A percentile compares a stretch with the other conserved stretches of the same genome.
Evolutionary conservation across 2,797 vertebrate genomes (phyloP).

Genomic region (Catharus ustulatus): DNA sequence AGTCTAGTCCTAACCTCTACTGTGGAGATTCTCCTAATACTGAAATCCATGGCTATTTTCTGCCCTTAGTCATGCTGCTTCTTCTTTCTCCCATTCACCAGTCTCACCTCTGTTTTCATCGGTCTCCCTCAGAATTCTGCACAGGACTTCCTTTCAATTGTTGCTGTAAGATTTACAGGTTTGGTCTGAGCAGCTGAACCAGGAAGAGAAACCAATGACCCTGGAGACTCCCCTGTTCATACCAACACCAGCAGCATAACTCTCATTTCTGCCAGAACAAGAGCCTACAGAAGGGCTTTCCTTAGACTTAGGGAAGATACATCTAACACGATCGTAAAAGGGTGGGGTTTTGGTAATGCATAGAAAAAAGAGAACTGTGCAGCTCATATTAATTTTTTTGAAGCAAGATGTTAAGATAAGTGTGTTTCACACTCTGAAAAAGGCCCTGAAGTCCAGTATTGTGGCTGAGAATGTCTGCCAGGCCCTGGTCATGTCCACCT

Average conservation of each 20-base stretch:
- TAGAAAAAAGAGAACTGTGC: neutral
- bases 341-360: fast-evolving
- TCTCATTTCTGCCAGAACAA: neutral
- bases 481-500: neutral
- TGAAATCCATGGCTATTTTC: neutral
- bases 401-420: neutral
- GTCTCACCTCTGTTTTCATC: neutral
- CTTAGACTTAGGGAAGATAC: neutral
- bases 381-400: neutral
- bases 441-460: neutral
- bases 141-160: neutral
- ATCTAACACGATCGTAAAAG: neutral
- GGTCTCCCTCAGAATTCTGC: neutral
- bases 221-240: neutral
- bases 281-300: neutral
- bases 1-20: neutral
- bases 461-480: neutral
- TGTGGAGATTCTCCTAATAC: neutral
- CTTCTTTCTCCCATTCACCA: neutral
- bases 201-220: neutral
- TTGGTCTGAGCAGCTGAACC: neutral
- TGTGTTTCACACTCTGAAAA: neutral
- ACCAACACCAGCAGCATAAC: neutral
- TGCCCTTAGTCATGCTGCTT: neutral
- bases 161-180: neutral